Evolutionary conservation across 2,113 vertebrate genomes (phyloP), one percentile per base, ranked within the genome.

Genomic region (Paracanthobrama guichenoti): DNA sequence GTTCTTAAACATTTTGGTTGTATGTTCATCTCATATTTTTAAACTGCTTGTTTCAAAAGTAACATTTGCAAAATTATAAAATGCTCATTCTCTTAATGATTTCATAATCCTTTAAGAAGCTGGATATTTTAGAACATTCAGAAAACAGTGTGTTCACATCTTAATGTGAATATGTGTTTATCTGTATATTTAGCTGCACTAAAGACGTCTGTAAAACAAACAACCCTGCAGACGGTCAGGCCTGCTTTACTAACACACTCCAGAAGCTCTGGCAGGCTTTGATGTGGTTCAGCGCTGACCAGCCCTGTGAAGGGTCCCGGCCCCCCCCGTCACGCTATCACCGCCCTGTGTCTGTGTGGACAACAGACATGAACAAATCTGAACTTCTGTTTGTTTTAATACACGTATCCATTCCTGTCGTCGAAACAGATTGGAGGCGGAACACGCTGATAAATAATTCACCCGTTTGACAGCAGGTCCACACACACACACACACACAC

Each of bases 391-490:
- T 80, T 81, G 73, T 88, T 84, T 81, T 86, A 86, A 86, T 71
- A 74, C 79, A 76, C 74, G 48, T 57, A 60, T 69, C 53, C 77
- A 26, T 53, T 84, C 59, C 75, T 79, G 79, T 50, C 57, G 60
- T 79, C 73, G 57, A 81, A 88, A 85, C 85, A 87, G 87, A 84
- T 85, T 86, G 86, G 85, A 82, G 82, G 82, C 82, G 71, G 48
- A 79, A 78, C 66, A 84, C 67, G 55, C 35, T 83, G 80, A 88
- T 88, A 83, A 88, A 89, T 88, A 88, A 89, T 88, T 86, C 85
- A 88, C 82, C 66, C 66, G 26, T 64, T 39, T 79, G 87, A 87
- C 84, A 88, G 85, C 67, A 69, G 53, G 71, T 76, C 71, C 59
- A 81, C 82, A 81, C 69, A 59, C 50, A 60, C 57, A 62, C 48